phyloP scores from a whole-genome alignment of 1,140 invertebrate species.

The Andrena cerasifolii region DNA sequence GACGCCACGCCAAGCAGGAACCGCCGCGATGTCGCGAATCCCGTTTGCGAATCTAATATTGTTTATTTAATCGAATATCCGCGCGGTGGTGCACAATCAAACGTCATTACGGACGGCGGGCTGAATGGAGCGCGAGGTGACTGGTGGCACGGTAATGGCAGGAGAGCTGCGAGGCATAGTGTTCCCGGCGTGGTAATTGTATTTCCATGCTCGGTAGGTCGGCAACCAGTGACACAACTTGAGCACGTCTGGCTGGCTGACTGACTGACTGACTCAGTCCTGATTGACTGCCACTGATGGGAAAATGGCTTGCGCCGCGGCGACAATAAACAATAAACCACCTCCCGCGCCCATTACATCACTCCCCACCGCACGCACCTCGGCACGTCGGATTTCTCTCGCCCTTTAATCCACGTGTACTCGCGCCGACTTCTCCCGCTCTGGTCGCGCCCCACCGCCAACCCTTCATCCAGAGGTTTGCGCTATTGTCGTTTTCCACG shows the following conservation, averaged over 20 bases:
- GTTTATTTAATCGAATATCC: constrained; percentile 81
- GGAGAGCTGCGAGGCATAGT: constrained; percentile 60
- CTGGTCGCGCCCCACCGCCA: neutral
- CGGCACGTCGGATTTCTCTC: constrained; percentile 4
- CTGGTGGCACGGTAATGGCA: constrained; percentile 58
- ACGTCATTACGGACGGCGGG: constrained; percentile 75
- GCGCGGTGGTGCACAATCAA: constrained; percentile 77
- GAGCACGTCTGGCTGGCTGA: constrained; percentile 57
- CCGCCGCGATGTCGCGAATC: constrained; percentile 28
- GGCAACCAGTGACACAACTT: constrained; percentile 62
- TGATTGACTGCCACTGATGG: constrained; percentile 67
- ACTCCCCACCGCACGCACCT: neutral
- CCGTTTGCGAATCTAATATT: constrained; percentile 77
- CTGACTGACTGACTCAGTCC: constrained; percentile 63
- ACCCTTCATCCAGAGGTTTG: constrained; percentile 5
- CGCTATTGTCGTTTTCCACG: constrained; percentile 49
- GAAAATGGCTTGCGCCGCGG: constrained; percentile 54
- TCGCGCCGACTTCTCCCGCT: neutral
- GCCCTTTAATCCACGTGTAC: constrained; percentile 20
- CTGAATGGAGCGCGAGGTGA: constrained; percentile 56
- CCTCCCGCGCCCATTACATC: constrained; percentile 31
- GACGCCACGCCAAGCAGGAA: constrained; percentile 12
- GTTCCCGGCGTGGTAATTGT: constrained; percentile 76
- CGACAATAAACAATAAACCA: constrained; percentile 61
- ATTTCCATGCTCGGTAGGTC: constrained; percentile 77